Evolutionary conservation across 2,797 vertebrate species (phyloP), one percentile per base, ranked within the genome.

Genomic region (Melanogrammus aeglefinus): DNA sequence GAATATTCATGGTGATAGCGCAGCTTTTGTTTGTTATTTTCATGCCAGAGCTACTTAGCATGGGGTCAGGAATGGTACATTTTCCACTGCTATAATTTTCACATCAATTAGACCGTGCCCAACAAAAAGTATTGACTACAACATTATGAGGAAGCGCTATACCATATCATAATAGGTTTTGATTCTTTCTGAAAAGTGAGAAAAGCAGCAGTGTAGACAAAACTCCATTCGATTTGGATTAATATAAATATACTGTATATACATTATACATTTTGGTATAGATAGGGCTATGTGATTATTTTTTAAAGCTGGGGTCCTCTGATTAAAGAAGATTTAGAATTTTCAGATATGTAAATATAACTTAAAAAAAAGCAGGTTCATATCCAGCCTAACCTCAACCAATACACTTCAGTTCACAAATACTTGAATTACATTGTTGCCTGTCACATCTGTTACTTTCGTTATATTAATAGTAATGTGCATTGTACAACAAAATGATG

Each of bases 11-110:
- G 73, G 39, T 72, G 18, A 72, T 72, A 72, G 70, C 27, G 73
- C 21, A 24, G 27, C 21, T 72, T 21, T 29, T 75, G 9, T 76
- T 80, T 85, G 74, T 86, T 86, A 81, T 83, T 81, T 0, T 39
- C 27, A 78, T 73, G 47, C 75, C 21, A 76, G 10, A 24, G 72
- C 75, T 79, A 27, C 66, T 78, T 73, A n/a, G 4, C 38, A 71
- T 69, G 1, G 18, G 27, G 29, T 75, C 73, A 77, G 51, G 6
- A 33, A n/a, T 74, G 73, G 1, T 7, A 78, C 36, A 80, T 70
- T 70, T 76, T 31, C 75, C 76, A 38, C 38, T 72, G 2, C 0
- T 33, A 35, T 29, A 74, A 41, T 44, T 12, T 76, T 14, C 77
- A n/a, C 14, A 80, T 41, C 51, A 29, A 51, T 66, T 66, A 27